Percentiles rank a stretch among this genome's conserved stretches.
phyloP scores from a whole-genome alignment of 2,113 vertebrate species.

The Eudyptes chrysolophus region DNA sequence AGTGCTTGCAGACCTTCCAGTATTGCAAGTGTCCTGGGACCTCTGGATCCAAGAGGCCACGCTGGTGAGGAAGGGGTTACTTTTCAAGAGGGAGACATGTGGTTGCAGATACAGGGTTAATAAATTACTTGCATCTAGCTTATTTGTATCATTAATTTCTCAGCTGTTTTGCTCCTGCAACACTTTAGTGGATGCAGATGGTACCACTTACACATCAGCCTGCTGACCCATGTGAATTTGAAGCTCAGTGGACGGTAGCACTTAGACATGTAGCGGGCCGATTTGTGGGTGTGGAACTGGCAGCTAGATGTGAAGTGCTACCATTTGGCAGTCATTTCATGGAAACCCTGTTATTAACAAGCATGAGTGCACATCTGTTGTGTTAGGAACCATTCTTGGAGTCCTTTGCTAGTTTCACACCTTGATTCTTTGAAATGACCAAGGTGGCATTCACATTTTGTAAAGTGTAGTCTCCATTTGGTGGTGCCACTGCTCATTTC shows the following conservation, averaged over 20 bases:
- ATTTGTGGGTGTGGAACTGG: background rate
- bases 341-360: background rate
- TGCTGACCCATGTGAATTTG: background rate
- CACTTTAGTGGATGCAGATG: background rate
- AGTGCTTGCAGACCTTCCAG: background rate
- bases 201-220: background rate
- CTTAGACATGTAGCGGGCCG: background rate
- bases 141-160: background rate
- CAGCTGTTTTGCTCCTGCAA: background rate
- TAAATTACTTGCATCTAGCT: background rate
- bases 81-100: background rate
- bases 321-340: constrained; percentile 8
- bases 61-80: background rate
- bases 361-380: background rate
- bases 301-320: constrained; percentile 13
- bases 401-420: constrained; percentile 10
- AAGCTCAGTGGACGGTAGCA: background rate
- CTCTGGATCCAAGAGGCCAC: background rate
- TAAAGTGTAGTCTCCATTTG: background rate
- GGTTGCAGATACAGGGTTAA: background rate
- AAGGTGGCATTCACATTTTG: background rate
- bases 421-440: background rate
- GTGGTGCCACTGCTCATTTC: background rate
- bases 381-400: background rate
- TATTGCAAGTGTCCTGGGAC: background rate